Percentiles rank a stretch among this genome's conserved stretches.
Evolutionary conservation across 2,888 invertebrate genomes (phyloP).

Genomic region (Neoaliturus tenellus): DNA sequence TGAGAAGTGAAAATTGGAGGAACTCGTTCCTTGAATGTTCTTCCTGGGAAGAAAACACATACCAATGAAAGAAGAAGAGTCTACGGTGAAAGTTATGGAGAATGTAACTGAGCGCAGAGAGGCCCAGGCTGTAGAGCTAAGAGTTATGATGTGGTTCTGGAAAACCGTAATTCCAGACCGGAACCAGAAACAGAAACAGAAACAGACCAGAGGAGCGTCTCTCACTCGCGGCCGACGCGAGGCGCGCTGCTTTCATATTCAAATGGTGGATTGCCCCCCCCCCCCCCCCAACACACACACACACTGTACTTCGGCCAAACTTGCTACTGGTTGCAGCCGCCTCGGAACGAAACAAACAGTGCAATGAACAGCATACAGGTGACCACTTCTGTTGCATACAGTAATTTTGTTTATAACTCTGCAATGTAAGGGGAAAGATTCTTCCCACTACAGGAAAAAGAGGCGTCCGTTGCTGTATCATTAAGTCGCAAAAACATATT

Average conservation of each 20-base stretch:
- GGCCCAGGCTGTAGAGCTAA: not conserved
- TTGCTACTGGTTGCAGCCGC: not conserved
- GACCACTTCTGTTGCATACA: too few relatives aligned
- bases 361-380: too few relatives aligned
- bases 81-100: not conserved
- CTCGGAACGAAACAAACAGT: not conserved
- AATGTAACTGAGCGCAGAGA: not conserved
- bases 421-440: too few relatives aligned
- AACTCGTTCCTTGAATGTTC: too few relatives aligned
- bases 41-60: too few relatives aligned
- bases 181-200: not conserved
- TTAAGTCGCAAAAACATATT: too few relatives aligned
- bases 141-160: slow-evolving; percentile 25
- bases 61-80: not conserved
- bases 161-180: not conserved
- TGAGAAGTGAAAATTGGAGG: too few relatives aligned
- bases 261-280: not conserved
- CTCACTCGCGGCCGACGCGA: slow-evolving; percentile 12
- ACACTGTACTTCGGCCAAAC: not conserved
- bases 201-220: not conserved
- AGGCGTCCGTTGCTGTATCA: too few relatives aligned
- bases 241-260: slow-evolving; percentile 14
- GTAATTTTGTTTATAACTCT: too few relatives aligned
- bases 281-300: not conserved
- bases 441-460: too few relatives aligned